These are phyloP conservation scores for Hirtodrosophila alboralis DNA, from an alignment of 2,888 invertebrate genomes.

Conservation along the genomic window DNA sequence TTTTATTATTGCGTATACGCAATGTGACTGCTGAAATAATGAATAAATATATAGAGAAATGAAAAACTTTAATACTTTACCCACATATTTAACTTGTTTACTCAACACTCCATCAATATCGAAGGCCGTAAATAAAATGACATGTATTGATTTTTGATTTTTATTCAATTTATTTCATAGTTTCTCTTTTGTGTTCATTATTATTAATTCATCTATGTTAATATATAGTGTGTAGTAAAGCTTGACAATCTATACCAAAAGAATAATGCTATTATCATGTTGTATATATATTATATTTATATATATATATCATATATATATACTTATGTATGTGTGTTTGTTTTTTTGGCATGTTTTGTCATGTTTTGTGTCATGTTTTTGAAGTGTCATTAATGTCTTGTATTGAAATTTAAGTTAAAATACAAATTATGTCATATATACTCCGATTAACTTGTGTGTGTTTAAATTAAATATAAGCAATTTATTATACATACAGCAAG, in stretches of 20 bases:
- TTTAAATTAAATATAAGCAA: too few species aligned
- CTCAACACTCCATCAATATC: too few species aligned
- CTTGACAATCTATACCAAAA: conserved; percentile 76
- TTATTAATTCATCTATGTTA: conserved; percentile 69
- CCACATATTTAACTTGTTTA: too few species aligned
- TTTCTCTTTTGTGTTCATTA: conserved; percentile 64
- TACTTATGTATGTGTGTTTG: conserved; percentile 21
- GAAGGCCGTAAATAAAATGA: conserved; percentile 4
- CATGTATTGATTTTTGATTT: conserved; percentile 47
- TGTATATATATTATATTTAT: conserved; percentile 39
- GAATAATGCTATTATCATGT: conserved; percentile 70
- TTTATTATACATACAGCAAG: too few species aligned
- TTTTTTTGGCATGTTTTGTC: conserved; percentile 37
- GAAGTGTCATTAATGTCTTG: conserved; percentile 4
- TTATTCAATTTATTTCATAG: conserved; percentile 74
- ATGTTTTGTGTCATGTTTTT: conserved; percentile 26
- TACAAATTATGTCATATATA: conserved; percentile 24
- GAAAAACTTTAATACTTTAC: too few species aligned
- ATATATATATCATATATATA: conserved; percentile 16
- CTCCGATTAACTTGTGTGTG: conserved; percentile 1
- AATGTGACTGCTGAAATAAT: too few species aligned
- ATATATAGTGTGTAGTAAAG: conserved; percentile 74
- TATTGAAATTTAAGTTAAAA: conserved; percentile 39
- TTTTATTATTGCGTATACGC: too few species aligned
- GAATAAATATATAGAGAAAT: too few species aligned